phyloP scores from a whole-genome alignment of 1,140 invertebrate species.

The Calycopis cecrops region DNA sequence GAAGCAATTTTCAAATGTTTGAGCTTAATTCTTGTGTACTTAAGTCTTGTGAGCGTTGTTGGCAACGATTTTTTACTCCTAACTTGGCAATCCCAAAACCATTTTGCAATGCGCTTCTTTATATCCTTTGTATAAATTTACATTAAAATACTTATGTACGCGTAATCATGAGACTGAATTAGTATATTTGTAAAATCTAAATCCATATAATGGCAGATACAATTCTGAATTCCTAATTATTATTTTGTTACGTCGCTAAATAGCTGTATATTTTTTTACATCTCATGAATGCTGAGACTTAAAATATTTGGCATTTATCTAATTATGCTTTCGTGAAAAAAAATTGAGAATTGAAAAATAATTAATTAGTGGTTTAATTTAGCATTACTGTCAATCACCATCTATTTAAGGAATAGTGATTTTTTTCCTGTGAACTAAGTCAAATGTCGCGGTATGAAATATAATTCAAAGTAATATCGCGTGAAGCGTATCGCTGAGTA shows the following conservation, averaged over 20 bases:
- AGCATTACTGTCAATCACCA: no score
- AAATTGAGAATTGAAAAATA: no score
- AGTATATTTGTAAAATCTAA: constrained; percentile 34
- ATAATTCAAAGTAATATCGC: no score
- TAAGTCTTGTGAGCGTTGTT: constrained; percentile 1
- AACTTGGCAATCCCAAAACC: constrained; percentile 27
- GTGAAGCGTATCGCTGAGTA: no score
- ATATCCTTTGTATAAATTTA: constrained; percentile 44
- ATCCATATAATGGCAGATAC: constrained; percentile 3
- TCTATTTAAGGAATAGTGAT: no score
- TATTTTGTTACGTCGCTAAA: background rate
- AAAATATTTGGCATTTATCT: no score
- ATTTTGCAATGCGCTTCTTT: constrained; percentile 33
- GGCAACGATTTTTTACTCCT: constrained; percentile 27
- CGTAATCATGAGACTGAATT: constrained; percentile 69
- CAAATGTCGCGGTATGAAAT: no score
- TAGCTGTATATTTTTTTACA: background rate
- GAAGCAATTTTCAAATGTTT: background rate
- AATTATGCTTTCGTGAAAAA: no score
- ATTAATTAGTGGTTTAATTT: no score
- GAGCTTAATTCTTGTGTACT: background rate
- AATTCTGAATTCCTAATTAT: background rate
- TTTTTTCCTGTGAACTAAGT: no score
- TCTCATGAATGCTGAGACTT: background rate
- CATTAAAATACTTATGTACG: constrained; percentile 55